Evolutionary conservation across 64 coral and sea anemone genomes (phyloP), one percentile per base, ranked within the genome.

Genomic region (Stichodactyla mertensii): DNA sequence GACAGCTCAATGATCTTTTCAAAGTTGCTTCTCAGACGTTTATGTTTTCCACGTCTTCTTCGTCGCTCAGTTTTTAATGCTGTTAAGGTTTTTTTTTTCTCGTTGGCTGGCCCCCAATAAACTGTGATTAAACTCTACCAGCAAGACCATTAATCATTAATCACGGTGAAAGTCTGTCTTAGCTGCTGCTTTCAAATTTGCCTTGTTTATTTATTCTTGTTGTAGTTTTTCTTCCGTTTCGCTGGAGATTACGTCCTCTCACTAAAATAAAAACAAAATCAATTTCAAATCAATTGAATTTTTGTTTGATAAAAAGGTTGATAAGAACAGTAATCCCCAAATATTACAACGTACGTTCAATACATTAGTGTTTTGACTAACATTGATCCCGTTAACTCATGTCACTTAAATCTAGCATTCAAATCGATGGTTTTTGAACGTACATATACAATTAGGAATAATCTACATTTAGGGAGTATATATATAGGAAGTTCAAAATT

Each of bases 281-380:
- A 74, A 31, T 27, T 9, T 27, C 8, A 13, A 36, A 74, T 74
- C 69, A 74, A 74, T 74, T 31, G 24, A 74, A 23, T 27, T 4
- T 74, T 74, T 74, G 69, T 27, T 74, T 74, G 69, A 74, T 74
- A 74, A 74, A 74, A 74, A 74, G 69, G 23, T 11, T 27, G 69
- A 74, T 74, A 74, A 74, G 22, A 74, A 5, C 0, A 66, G 6
- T 74, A 74, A 74, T 74, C 69, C 69, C n/a, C 11, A 74, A 31
- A 74, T 74, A 58, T 28, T 2, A 22, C 22, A 74, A 31, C 24
- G 27, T 28, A n/a, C 69, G 27, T 74, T 74, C 27, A 31, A 26
- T 31, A 27, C 69, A 74, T 31, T 23, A 22, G 22, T 7, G 18
- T 20, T 70, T 22, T 74, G 69, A 31, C 69, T 74, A 23, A 10